A percentile compares a stretch with the other conserved stretches of the same genome.
phyloP scores from a whole-genome alignment of 1,140 invertebrate genomes.

The Brachystomella parvula region DNA sequence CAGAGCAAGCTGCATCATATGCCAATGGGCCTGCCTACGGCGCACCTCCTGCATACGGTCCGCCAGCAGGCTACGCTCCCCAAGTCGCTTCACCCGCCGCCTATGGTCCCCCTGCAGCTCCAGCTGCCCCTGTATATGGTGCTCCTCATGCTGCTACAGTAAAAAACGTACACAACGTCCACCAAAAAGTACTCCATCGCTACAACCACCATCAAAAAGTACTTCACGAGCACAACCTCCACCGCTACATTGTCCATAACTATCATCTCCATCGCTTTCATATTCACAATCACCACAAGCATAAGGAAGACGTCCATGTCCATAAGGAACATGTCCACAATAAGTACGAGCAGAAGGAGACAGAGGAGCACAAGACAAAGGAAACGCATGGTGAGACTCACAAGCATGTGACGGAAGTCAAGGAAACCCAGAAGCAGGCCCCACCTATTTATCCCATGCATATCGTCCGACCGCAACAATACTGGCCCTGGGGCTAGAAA shows the following conservation, averaged over 20 bases:
- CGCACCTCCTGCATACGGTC: background rate
- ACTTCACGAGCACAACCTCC: slow-evolving; percentile 6
- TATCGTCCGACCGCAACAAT: background rate
- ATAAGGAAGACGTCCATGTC: background rate
- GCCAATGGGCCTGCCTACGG: too few relatives aligned
- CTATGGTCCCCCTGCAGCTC: background rate
- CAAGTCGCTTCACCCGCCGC: background rate
- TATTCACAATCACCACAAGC: slow-evolving; percentile 1
- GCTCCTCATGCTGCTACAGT: background rate
- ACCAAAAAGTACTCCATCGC: slow-evolving; percentile 7
- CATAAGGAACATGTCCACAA: background rate
- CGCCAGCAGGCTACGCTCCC: background rate
- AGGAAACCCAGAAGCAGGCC: background rate
- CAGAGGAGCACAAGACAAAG: background rate
- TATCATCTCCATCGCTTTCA: background rate
- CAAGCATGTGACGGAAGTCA: background rate
- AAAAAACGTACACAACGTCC: slow-evolving; percentile 7
- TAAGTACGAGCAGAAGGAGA: background rate
- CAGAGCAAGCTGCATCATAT: too few relatives aligned
- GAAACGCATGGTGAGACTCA: background rate
- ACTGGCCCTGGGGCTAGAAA: background rate
- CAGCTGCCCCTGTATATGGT: background rate
- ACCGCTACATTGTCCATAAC: slow-evolving; percentile 1
- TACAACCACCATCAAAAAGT: slow-evolving; percentile 7
- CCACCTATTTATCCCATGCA: background rate